Conservation (phyloP, 1,140 invertebrate species). For the Papilio xuthus region DNA sequence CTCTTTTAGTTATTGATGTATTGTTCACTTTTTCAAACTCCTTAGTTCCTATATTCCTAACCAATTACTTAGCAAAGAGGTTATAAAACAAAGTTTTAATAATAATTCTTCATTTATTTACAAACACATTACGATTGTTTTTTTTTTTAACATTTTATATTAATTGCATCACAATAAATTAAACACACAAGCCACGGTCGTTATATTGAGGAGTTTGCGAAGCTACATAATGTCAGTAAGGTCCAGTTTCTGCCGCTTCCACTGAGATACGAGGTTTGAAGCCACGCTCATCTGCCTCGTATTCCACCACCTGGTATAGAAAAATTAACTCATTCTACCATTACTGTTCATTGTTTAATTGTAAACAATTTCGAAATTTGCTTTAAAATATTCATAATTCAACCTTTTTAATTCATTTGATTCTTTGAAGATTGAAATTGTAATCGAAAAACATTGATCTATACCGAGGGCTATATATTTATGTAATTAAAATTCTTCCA, state of each 20-base stretch:
- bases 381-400: too few species aligned
- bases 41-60: too few species aligned
- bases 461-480: too few species aligned
- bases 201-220: neutral
- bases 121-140: neutral
- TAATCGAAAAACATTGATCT: too few species aligned
- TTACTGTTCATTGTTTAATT: neutral
- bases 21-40: too few species aligned
- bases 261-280: slow-evolving; percentile 88
- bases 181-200: neutral
- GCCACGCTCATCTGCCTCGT: slow-evolving; percentile 88
- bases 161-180: slow-evolving; percentile 12
- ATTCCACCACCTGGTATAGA: slow-evolving; percentile 85
- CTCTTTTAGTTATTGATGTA: neutral
- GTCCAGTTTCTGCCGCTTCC: slow-evolving; percentile 55
- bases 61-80: too few species aligned
- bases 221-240: slow-evolving; percentile 36
- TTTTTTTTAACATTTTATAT: slow-evolving; percentile 6
- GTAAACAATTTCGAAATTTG: too few species aligned
- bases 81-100: neutral
- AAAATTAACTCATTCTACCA: neutral
- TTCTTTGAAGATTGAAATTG: too few species aligned
- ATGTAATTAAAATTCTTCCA: too few species aligned
- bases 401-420: too few species aligned
- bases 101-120: slow-evolving; percentile 18